Conservation (phyloP, 1,140 invertebrate genomes). For the Hyposmocoma kahamanoa region DNA sequence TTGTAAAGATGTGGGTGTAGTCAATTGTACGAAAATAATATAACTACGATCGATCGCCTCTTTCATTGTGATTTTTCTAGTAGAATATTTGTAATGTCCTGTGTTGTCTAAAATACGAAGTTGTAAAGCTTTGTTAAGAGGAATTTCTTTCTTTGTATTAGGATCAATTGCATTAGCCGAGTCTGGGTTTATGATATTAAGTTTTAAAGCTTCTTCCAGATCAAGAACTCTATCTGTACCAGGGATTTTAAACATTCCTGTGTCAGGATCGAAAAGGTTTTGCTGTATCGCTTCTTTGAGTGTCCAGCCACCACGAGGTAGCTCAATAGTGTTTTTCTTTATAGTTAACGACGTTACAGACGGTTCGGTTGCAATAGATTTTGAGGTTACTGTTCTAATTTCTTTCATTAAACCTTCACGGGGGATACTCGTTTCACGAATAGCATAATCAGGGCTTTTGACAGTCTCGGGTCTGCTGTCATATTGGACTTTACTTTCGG, state of each 20-base stretch:
- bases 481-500: conserved; percentile 55
- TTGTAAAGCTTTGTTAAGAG: conserved; percentile 83
- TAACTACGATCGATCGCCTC: conserved; percentile 83
- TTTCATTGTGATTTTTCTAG: conserved; percentile 81
- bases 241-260: conserved; percentile 90
- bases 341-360: conserved; percentile 55
- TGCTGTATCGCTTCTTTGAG: conserved; percentile 85
- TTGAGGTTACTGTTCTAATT: conserved; percentile 50
- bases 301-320: conserved; percentile 89
- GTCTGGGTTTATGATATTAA: conserved; percentile 88
- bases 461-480: conserved; percentile 67
- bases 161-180: conserved; percentile 87
- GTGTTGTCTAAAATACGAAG: conserved; percentile 85
- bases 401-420: conserved; percentile 35
- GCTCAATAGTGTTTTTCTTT: conserved; percentile 78
- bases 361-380: conserved; percentile 61
- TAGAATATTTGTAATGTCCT: conserved; percentile 80
- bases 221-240: conserved; percentile 89
- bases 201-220: conserved; percentile 89
- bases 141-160: conserved; percentile 79
- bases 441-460: conserved; percentile 53
- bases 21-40: conserved; percentile 75
- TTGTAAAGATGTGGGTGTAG: conserved; percentile 54
- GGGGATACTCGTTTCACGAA: conserved; percentile 35
- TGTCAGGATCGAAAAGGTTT: conserved; percentile 85